Percentiles rank a stretch among this genome's conserved stretches.
These are phyloP conservation scores for Sphecodes monilicornis DNA, from an alignment of 2,888 invertebrate species.

Conservation along the genomic window DNA sequence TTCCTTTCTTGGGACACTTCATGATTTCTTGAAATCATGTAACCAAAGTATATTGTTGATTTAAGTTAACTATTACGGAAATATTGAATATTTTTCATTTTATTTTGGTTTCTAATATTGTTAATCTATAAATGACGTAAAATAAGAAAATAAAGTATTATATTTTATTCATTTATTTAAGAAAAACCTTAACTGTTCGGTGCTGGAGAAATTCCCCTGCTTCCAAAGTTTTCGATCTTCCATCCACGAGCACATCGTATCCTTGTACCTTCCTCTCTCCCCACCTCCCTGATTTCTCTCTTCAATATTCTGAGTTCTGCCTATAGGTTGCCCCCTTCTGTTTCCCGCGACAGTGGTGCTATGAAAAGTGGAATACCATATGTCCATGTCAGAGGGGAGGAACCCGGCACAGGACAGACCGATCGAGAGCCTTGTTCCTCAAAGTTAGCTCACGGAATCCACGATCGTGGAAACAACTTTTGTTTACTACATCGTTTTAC, in stretches of 20 bases:
- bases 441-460: slow-evolving; percentile 25
- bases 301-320: slow-evolving; percentile 43
- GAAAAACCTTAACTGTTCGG: background rate
- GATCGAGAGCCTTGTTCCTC: slow-evolving; percentile 52
- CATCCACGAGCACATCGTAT: background rate
- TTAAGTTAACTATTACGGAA: too few species aligned
- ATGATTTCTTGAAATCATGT: too few species aligned
- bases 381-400: slow-evolving; percentile 76
- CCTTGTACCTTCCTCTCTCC: background rate
- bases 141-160: too few species aligned
- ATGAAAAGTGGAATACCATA: slow-evolving; percentile 80
- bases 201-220: background rate
- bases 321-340: slow-evolving; percentile 35
- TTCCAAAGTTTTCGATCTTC: slow-evolving; percentile 33
- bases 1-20: too few species aligned
- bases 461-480: slow-evolving; percentile 21
- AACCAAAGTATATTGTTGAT: too few species aligned
- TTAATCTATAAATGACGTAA: too few species aligned
- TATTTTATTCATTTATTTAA: too few species aligned
- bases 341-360: slow-evolving; percentile 39
- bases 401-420: slow-evolving; percentile 52
- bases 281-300: background rate
- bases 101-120: too few species aligned
- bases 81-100: too few species aligned
- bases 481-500: background rate